A percentile compares a stretch with the other conserved stretches of the same genome.
These are phyloP conservation scores for Stenolophus ochropezus DNA, from an alignment of 2,888 invertebrate species.

Conservation along the genomic window DNA sequence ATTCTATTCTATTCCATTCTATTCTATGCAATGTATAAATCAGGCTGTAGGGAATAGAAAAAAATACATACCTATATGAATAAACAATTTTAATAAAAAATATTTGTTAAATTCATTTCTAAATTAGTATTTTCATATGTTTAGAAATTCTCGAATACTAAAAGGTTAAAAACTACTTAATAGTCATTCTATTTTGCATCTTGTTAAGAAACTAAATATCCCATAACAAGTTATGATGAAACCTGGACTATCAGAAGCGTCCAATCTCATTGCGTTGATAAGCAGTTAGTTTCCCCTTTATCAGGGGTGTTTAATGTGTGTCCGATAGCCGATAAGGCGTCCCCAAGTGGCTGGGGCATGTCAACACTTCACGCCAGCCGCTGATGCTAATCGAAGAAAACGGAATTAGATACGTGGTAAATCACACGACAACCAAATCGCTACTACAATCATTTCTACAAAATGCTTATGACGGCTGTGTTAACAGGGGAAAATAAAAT, in stretches of 20 bases:
- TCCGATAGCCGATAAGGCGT: conserved; percentile 16
- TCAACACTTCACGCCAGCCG: conserved; percentile 20
- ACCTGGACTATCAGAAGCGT: background rate
- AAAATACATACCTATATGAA: too few species aligned
- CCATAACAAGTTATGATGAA: too few species aligned
- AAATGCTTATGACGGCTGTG: background rate
- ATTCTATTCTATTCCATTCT: too few species aligned
- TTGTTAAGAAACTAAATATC: too few species aligned
- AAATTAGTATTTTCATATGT: too few species aligned
- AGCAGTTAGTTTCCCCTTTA: background rate
- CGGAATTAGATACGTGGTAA: conserved; percentile 37
- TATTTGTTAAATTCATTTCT: too few species aligned
- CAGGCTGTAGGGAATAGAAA: too few species aligned
- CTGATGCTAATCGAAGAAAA: conserved; percentile 27
- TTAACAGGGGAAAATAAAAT: background rate
- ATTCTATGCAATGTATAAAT: too few species aligned
- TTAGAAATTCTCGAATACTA: too few species aligned
- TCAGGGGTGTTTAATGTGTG: conserved; percentile 20
- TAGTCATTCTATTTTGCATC: too few species aligned
- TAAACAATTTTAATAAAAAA: too few species aligned
- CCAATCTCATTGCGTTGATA: background rate
- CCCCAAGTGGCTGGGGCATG: background rate
- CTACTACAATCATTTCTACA: background rate
- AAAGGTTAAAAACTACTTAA: too few species aligned
- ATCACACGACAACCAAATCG: background rate